These are phyloP conservation scores for Torymus aiolomorphi DNA, from an alignment of 2,888 invertebrate species.

Conservation along the genomic window DNA sequence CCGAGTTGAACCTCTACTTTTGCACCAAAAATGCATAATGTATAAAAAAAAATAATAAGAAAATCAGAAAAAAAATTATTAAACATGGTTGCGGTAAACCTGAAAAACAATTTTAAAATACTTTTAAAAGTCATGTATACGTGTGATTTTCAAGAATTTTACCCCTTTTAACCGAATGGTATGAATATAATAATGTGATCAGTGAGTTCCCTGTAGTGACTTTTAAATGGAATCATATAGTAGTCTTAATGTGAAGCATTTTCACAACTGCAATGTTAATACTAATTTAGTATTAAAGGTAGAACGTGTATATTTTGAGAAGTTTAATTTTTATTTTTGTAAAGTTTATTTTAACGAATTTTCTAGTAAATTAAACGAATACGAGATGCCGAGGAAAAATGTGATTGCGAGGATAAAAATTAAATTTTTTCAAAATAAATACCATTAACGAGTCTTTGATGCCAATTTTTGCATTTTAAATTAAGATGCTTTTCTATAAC, in stretches of 20 bases:
- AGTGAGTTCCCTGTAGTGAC: neutral
- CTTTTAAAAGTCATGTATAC: slow-evolving; percentile 42
- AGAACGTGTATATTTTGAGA: slow-evolving; percentile 27
- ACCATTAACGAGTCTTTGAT: slow-evolving; percentile 43
- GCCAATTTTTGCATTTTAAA: slow-evolving; percentile 54
- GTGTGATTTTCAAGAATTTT: slow-evolving; percentile 55
- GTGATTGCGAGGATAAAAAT: slow-evolving; percentile 19
- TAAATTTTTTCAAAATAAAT: slow-evolving; percentile 42
- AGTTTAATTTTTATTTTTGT: slow-evolving; percentile 37
- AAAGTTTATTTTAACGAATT: slow-evolving; percentile 34
- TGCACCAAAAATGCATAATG: slow-evolving; percentile 59
- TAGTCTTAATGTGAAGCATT: slow-evolving; percentile 3
- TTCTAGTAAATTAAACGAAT: slow-evolving; percentile 26
- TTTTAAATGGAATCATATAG: slow-evolving; percentile 26
- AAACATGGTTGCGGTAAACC: slow-evolving; percentile 34
- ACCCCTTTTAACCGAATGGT: neutral
- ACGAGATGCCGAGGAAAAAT: slow-evolving; percentile 2
- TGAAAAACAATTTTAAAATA: slow-evolving; percentile 10
- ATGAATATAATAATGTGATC: slow-evolving; percentile 17
- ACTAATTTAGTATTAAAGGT: slow-evolving; percentile 18
- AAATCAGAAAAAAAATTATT: neutral
- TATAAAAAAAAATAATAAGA: slow-evolving; percentile 4
- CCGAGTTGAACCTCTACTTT: slow-evolving; percentile 60
- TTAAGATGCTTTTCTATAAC: slow-evolving; percentile 51
- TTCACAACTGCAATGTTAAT: slow-evolving; percentile 24